phyloP scores from a whole-genome alignment of 1,140 invertebrate species.

The Drosophila tsacasi region DNA sequence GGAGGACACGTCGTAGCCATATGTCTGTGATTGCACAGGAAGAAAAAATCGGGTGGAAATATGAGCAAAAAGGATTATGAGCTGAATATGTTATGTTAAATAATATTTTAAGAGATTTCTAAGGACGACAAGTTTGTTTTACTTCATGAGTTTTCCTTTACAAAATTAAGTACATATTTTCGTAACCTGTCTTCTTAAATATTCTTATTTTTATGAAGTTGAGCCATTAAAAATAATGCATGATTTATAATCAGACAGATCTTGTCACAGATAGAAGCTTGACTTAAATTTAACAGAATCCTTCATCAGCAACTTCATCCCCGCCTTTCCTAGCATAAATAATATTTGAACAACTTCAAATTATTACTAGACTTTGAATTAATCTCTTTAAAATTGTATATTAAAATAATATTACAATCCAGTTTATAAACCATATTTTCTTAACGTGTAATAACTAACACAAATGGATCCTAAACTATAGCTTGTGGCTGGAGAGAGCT shows the following conservation, averaged over 20 bases:
- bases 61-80: too few species aligned
- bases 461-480: constrained; percentile 41
- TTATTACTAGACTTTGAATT: too few species aligned
- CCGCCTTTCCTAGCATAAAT: not conserved
- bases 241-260: not conserved
- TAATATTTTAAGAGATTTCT: not conserved
- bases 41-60: not conserved
- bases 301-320: not conserved
- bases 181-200: not conserved
- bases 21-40: constrained; percentile 1
- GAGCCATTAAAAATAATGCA: not conserved
- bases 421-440: not conserved
- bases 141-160: too few species aligned
- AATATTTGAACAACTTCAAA: not conserved
- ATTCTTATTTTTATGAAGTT: not conserved
- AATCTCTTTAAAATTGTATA: not conserved
- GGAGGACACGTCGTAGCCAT: constrained; percentile 17
- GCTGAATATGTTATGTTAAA: not conserved
- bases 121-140: too few species aligned
- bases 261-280: not conserved
- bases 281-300: not conserved
- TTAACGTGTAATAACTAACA: not conserved
- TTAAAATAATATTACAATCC: not conserved
- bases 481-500: constrained; percentile 42
- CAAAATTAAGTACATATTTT: not conserved